These are phyloP conservation scores for Mola mola DNA, from an alignment of 2,113 vertebrate species.

Conservation along the genomic window DNA sequence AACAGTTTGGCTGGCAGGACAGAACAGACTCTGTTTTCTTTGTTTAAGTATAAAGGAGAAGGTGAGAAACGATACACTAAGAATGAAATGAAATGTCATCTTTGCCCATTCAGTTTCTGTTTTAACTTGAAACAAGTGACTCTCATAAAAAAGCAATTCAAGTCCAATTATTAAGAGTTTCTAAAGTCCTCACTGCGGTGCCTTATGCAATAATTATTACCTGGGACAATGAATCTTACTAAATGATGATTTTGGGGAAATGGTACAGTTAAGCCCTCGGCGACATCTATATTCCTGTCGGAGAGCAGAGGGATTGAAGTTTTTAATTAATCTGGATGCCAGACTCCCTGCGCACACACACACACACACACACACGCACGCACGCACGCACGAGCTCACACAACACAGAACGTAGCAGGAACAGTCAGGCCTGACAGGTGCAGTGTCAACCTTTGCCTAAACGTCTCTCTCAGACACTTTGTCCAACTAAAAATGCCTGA, in stretches of 20 bases:
- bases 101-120: not conserved
- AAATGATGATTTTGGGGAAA: slow-evolving; percentile 42
- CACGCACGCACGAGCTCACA: slow-evolving; percentile 2
- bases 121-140: not conserved
- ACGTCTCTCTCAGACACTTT: too few species aligned
- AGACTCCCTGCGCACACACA: slow-evolving; percentile 6
- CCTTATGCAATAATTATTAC: slow-evolving; percentile 16
- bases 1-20: too few species aligned
- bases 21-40: too few species aligned
- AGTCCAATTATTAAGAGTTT: not conserved
- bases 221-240: slow-evolving; percentile 35
- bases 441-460: too few species aligned
- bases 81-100: not conserved
- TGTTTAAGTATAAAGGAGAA: too few species aligned
- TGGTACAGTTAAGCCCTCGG: slow-evolving; percentile 43
- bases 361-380: not conserved
- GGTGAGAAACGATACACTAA: too few species aligned
- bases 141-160: not conserved
- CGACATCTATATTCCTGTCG: slow-evolving; percentile 50
- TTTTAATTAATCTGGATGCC: slow-evolving; percentile 68
- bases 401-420: not conserved
- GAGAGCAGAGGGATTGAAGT: slow-evolving; percentile 48
- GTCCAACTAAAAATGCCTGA: slow-evolving; percentile 15
- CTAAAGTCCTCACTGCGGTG: slow-evolving; percentile 11
- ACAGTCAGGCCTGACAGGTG: not conserved